phyloP scores from a whole-genome alignment of 2,113 vertebrate species.

The Anser cygnoides region DNA sequence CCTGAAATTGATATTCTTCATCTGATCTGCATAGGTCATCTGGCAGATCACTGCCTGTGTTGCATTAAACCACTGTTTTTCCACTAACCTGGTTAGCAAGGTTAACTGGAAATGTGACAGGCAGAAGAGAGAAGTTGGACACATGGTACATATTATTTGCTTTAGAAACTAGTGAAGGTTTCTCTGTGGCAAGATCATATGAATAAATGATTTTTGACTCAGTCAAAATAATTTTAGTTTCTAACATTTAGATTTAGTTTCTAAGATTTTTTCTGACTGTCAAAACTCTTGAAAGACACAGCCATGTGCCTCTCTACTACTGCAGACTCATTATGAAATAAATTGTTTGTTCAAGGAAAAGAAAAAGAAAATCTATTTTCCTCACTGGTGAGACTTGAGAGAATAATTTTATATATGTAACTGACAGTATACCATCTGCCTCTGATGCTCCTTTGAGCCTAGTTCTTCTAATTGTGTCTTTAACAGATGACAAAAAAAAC shows the following conservation, averaged over 20 bases:
- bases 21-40: conserved; percentile 59
- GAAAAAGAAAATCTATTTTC: not conserved
- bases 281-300: not conserved
- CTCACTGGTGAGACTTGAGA: not conserved
- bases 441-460: conserved; percentile 35
- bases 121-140: conserved; percentile 14
- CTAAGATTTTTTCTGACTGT: not conserved
- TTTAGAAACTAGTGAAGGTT: conserved; percentile 25
- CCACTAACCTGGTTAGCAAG: conserved; percentile 41
- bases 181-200: not conserved
- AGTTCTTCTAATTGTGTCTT: conserved; percentile 24
- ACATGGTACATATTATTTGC: conserved; percentile 50
- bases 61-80: conserved; percentile 59
- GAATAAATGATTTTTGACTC: conserved; percentile 24
- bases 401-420: conserved; percentile 32
- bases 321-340: not conserved
- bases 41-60: conserved; percentile 40
- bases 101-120: conserved; percentile 61
- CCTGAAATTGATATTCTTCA: conserved; percentile 66
- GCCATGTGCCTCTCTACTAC: not conserved
- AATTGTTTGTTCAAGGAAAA: not conserved
- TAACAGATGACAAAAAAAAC: conserved; percentile 11
- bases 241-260: not conserved
- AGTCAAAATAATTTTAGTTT: conserved; percentile 22
- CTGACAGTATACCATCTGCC: conserved; percentile 53